Conservation (phyloP, 1,140 invertebrate species). For the Heliothis subflexa region DNA sequence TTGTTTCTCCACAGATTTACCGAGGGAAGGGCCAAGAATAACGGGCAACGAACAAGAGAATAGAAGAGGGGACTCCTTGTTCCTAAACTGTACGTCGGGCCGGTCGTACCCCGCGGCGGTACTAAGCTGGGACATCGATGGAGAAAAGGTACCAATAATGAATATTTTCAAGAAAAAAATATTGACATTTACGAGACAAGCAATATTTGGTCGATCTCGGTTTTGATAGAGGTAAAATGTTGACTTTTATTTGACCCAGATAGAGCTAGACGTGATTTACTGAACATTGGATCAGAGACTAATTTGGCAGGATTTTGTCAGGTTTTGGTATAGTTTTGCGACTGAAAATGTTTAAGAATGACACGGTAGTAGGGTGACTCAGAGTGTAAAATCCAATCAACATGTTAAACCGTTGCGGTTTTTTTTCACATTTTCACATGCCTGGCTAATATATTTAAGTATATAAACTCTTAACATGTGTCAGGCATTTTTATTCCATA, state of each 20-base stretch:
- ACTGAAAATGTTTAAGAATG: no score
- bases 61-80: conserved; percentile 93
- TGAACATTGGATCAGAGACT: neutral
- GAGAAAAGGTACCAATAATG: conserved; percentile 89
- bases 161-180: conserved; percentile 35
- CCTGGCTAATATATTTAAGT: no score
- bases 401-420: no score
- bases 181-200: conserved; percentile 36
- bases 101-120: conserved; percentile 92
- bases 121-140: conserved; percentile 94
- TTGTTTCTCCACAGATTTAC: conserved; percentile 87
- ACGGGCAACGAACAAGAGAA: conserved; percentile 91
- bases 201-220: conserved; percentile 21
- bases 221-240: conserved; percentile 22
- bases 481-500: no score
- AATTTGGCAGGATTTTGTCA: neutral
- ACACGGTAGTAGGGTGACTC: no score
- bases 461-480: no score
- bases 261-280: neutral
- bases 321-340: neutral
- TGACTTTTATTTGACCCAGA: neutral
- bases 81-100: conserved; percentile 94
- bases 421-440: no score
- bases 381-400: no score
- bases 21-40: conserved; percentile 92